Conservation (phyloP, 2,113 vertebrate species). For the Tretioscincus oriximinensis region DNA sequence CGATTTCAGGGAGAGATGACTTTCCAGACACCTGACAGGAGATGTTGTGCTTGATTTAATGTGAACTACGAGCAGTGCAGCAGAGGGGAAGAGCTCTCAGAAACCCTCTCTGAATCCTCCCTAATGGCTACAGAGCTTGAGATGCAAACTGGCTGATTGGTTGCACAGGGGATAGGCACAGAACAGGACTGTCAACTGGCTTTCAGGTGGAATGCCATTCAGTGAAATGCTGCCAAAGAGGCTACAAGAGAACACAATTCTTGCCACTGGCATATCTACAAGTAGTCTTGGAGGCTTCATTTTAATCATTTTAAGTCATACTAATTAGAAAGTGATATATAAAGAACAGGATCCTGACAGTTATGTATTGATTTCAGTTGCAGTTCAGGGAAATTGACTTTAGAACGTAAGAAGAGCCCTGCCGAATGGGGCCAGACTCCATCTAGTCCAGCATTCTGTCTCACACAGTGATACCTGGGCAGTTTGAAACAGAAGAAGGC, state of each 20-base stretch:
- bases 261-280: background rate
- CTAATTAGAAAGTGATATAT: background rate
- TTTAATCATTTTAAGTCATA: background rate
- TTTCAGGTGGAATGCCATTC: background rate
- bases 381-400: background rate
- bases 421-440: no score
- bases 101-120: background rate
- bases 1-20: background rate
- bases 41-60: background rate
- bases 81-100: background rate
- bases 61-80: background rate
- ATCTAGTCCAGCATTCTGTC: no score
- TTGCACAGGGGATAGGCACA: background rate
- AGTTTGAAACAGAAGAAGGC: no score
- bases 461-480: no score
- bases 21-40: background rate
- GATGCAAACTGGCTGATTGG: accelerated
- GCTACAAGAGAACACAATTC: background rate
- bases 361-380: background rate
- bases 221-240: background rate
- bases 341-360: background rate
- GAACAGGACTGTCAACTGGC: background rate
- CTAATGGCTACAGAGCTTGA: background rate
- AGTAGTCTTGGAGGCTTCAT: background rate
- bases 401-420: no score